Conservation (phyloP, 1,140 invertebrate species). For the Drosophila teissieri region DNA sequence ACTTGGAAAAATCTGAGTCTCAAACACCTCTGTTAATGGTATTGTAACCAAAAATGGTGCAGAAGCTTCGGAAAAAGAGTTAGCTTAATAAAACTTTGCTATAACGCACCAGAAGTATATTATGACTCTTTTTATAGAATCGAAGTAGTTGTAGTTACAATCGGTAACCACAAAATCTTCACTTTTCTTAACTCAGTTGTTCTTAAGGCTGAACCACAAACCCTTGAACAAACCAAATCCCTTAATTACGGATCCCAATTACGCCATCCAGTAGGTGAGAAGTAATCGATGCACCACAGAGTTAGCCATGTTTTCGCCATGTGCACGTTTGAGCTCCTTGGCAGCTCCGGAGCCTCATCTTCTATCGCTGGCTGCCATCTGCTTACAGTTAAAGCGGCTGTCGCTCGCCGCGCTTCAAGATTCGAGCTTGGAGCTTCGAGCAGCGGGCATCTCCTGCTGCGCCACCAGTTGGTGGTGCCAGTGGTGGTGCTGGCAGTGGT, state of each 20-base stretch:
- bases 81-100: too few relatives aligned
- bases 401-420: conserved; percentile 15
- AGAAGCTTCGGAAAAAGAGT: too few relatives aligned
- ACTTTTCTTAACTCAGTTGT: too few relatives aligned
- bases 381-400: conserved; percentile 72
- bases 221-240: too few relatives aligned
- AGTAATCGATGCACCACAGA: not conserved
- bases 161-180: too few relatives aligned
- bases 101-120: too few relatives aligned
- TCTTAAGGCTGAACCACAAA: too few relatives aligned
- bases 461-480: conserved; percentile 8
- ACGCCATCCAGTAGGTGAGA: not conserved
- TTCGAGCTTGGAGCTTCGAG: conserved; percentile 16
- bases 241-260: too few relatives aligned
- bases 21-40: too few relatives aligned
- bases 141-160: too few relatives aligned
- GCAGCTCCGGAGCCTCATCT: conserved; percentile 34
- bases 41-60: too few relatives aligned
- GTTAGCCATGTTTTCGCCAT: not conserved
- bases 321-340: conserved; percentile 15
- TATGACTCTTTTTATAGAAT: too few relatives aligned
- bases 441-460: conserved; percentile 48
- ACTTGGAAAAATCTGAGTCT: conserved; percentile 4
- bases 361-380: conserved; percentile 75
- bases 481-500: conserved; percentile 4